phyloP scores from a whole-genome alignment of 2,113 vertebrate genomes.

The Onychostoma macrolepis region DNA sequence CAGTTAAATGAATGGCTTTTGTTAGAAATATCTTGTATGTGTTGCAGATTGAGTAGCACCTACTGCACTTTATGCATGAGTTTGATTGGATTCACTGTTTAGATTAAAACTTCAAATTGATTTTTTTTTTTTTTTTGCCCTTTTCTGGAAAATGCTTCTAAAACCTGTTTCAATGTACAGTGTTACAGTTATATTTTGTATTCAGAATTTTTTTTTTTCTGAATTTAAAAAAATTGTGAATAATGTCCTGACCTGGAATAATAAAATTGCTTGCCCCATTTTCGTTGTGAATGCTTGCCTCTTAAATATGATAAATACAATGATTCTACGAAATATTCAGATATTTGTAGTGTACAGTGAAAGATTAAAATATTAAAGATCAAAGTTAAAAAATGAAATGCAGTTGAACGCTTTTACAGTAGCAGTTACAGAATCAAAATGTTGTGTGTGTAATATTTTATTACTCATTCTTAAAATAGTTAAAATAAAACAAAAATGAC shows the following conservation, averaged over 20 bases:
- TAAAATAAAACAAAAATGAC: no score
- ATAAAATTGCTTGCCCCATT: slow-evolving; percentile 18
- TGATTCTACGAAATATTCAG: neutral
- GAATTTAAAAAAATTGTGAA: neutral
- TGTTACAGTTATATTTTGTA: slow-evolving; percentile 29
- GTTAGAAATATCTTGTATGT: neutral
- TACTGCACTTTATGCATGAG: slow-evolving; percentile 31
- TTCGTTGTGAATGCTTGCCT: neutral
- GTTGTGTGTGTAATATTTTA: no score
- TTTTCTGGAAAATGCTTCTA: neutral
- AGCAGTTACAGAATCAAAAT: neutral
- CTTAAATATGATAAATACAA: neutral
- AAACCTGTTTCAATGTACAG: neutral
- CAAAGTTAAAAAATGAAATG: neutral
- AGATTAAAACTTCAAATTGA: no score
- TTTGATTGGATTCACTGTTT: neutral
- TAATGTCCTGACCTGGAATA: slow-evolving; percentile 6
- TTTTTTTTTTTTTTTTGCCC: no score
- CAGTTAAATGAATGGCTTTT: neutral
- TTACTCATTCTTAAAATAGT: no score
- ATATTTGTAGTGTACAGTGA: neutral
- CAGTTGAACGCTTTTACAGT: neutral
- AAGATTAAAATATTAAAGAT: neutral
- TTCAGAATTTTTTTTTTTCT: neutral
- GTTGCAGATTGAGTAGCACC: slow-evolving; percentile 8